Percentiles rank a stretch among this genome's conserved stretches.
Conservation (phyloP, 1,140 invertebrate genomes). For the Dreissena polymorpha region DNA sequence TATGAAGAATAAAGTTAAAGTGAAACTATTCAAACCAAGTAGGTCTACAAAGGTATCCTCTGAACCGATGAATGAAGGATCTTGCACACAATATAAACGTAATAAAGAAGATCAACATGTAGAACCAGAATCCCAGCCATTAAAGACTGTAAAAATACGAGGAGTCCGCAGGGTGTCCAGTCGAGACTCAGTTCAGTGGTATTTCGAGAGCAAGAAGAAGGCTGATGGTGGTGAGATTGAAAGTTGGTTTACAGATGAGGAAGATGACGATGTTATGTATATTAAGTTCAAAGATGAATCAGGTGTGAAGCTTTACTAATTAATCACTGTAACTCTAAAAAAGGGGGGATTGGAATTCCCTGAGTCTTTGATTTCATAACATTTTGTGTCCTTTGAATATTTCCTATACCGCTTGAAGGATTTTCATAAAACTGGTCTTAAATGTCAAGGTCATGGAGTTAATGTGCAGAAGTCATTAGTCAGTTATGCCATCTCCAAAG, state of each 20-base stretch:
- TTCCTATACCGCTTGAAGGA: background rate
- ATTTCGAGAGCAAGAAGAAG: slow-evolving; percentile 14
- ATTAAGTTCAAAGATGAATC: background rate
- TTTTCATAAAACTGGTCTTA: background rate
- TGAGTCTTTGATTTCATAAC: background rate
- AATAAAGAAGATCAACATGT: background rate
- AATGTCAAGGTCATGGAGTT: background rate
- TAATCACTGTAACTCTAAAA: background rate
- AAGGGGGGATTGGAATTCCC: background rate
- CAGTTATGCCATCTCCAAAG: too few species aligned
- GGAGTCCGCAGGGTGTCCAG: background rate
- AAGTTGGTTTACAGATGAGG: background rate
- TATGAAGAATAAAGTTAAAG: slow-evolving; percentile 7
- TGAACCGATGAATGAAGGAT: background rate
- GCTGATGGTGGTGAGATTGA: slow-evolving; percentile 20
- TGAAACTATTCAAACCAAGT: background rate
- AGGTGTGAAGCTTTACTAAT: background rate
- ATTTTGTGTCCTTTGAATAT: background rate
- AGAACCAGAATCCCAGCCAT: background rate
- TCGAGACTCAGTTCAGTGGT: slow-evolving; percentile 13
- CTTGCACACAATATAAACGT: background rate
- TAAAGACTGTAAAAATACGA: slow-evolving; percentile 1
- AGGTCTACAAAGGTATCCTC: background rate
- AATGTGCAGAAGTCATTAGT: background rate
- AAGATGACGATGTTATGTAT: slow-evolving; percentile 32